A percentile compares a stretch with the other conserved stretches of the same genome.
Evolutionary conservation across 2,888 invertebrate genomes (phyloP).

Genomic region (Noctua pronuba): DNA sequence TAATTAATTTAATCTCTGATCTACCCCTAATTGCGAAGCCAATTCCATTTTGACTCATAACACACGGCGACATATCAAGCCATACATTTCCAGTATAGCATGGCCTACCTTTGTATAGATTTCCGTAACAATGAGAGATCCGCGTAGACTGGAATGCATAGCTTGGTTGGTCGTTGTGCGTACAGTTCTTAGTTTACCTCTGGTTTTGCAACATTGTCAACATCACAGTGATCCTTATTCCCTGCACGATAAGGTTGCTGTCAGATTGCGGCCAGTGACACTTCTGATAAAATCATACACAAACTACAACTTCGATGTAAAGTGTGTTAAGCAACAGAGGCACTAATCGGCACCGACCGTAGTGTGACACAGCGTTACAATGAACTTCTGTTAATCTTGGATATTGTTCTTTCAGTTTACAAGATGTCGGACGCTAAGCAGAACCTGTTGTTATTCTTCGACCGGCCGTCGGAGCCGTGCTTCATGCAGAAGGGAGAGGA

Average conservation of each 20-base stretch:
- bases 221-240: not conserved
- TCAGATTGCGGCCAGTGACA: not conserved
- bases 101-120: too few relatives aligned
- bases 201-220: not conserved
- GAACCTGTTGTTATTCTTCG: constrained; percentile 92
- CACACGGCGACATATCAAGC: too few relatives aligned
- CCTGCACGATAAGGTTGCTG: not conserved
- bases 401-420: constrained; percentile 56
- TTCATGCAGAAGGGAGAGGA: constrained; percentile 94
- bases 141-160: too few relatives aligned
- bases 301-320: not conserved
- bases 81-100: too few relatives aligned
- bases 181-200: not conserved
- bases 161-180: too few relatives aligned
- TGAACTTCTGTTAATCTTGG: not conserved
- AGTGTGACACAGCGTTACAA: not conserved
- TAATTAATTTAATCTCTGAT: too few relatives aligned
- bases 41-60: not conserved
- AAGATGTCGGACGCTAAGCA: constrained; percentile 84
- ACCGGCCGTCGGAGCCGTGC: constrained; percentile 94
- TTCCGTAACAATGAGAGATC: too few relatives aligned
- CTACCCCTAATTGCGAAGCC: not conserved
- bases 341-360: not conserved
- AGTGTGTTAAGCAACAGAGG: not conserved
- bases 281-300: not conserved